These are phyloP conservation scores for human DNA, from an alignment of 2,113 vertebrate species.

Conservation along the genomic window GRCh38 chr14:27384501-27385000, in stretches of 20 bases:
- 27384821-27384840: neutral
- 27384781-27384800: neutral
- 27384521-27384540: neutral
- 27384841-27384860: neutral
- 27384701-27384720: neutral
- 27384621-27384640: constrained; percentile 22
- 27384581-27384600: neutral
- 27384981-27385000: neutral
- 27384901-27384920: neutral
- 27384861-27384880: neutral
- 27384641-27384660: neutral
- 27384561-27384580: neutral
- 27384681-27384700: neutral
- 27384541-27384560: neutral
- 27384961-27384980: neutral
- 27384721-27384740: neutral
- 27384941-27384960: neutral
- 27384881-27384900: neutral
- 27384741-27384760: neutral
- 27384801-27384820: neutral
- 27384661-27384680: neutral
- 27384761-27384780: neutral
- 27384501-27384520: neutral
- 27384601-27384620: constrained; percentile 2
- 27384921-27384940: neutral